Evolutionary conservation across 2,113 vertebrate genomes (phyloP).

Genomic region (Melanerpes aurifrons): DNA sequence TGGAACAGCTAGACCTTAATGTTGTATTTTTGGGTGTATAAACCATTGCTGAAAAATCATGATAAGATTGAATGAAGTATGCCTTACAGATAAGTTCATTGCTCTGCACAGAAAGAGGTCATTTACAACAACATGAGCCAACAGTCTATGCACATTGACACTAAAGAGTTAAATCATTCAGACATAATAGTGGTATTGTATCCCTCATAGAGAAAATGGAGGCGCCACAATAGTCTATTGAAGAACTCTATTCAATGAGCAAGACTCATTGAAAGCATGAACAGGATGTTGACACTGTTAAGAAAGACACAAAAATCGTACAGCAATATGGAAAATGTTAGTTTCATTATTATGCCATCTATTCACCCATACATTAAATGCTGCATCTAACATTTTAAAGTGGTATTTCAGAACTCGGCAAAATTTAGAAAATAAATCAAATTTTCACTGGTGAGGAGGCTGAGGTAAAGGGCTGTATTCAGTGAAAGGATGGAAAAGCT

Average conservation of each 20-base stretch:
- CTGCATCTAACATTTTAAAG: neutral
- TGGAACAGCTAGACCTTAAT: neutral
- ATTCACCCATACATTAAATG: neutral
- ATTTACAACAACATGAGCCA: neutral
- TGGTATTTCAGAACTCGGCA: neutral
- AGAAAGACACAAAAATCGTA: neutral
- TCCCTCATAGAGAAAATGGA: neutral
- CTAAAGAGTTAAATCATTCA: slow-evolving; percentile 12
- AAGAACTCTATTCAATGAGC: neutral
- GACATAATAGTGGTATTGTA: slow-evolving; percentile 1
- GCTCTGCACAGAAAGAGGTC: neutral
- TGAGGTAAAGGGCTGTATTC: neutral
- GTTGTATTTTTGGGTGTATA: neutral
- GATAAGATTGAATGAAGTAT: neutral
- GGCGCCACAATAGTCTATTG: neutral
- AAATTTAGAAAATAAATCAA: neutral
- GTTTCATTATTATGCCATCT: neutral
- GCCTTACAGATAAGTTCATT: neutral
- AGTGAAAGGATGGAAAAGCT: neutral
- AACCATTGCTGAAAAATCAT: neutral
- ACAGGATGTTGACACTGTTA: neutral
- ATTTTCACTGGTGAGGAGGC: neutral
- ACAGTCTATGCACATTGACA: neutral
- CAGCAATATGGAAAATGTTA: neutral
- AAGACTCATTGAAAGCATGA: slow-evolving; percentile 11